These are phyloP conservation scores for Latrodectus hesperus DNA, from an alignment of 2,888 invertebrate species.

Conservation along the genomic window DNA sequence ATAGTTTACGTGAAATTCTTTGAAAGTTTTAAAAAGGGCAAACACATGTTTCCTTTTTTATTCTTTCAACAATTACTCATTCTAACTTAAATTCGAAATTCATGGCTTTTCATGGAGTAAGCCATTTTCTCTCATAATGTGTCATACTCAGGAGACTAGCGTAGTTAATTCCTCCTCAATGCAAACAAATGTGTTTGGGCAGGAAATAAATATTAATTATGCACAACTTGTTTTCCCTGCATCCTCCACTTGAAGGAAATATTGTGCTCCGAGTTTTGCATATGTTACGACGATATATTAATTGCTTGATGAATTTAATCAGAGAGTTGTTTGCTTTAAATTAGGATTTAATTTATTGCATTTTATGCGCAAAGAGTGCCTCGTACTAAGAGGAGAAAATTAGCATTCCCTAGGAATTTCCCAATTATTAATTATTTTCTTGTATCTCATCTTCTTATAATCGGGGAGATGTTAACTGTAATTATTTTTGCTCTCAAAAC, in stretches of 20 bases:
- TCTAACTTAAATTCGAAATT: no score
- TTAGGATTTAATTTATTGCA: no score
- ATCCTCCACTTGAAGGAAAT: background rate
- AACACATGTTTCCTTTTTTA: no score
- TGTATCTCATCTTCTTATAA: no score
- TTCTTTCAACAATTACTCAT: no score
- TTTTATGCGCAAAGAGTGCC: no score
- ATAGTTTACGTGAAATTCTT: no score
- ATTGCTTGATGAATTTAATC: slow-evolving; percentile 3
- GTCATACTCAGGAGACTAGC: background rate
- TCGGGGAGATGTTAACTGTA: no score
- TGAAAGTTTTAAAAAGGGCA: no score
- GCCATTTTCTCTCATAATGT: slow-evolving; percentile 1
- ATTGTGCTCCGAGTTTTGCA: background rate
- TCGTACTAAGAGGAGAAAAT: background rate
- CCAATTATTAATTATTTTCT: no score
- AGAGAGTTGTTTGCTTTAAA: background rate
- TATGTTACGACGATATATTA: background rate
- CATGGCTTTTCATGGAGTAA: background rate
- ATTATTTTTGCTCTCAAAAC: no score
- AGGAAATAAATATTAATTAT: slow-evolving; percentile 9
- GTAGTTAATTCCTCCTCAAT: background rate
- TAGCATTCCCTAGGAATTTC: background rate
- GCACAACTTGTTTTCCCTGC: background rate
- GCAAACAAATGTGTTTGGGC: slow-evolving; percentile 4